Base-by-base conservation (phyloP, 2,113 vertebrate species). In the Gracilinanus agilis region DNA sequence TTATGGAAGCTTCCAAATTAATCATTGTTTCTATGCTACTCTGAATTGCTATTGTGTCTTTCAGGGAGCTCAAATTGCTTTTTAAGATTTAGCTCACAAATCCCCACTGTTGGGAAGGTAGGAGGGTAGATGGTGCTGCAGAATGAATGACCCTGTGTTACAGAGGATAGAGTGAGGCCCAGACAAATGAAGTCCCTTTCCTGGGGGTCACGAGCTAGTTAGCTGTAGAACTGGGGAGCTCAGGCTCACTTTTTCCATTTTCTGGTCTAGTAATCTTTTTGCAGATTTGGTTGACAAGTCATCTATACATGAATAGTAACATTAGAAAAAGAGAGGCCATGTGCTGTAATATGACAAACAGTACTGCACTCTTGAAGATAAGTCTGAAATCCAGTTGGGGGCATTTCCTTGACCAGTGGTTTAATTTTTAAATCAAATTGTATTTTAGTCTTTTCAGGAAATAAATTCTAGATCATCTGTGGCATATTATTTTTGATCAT, bases 401-500 rank as follows among this genome's bases (percentile, higher is more conserved):
- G 7, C 40, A 92, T 92, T 92, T 94, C 92, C 92, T 40, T 29
- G 67, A 90, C 96, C 58, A 9, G 93, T 89, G 40, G 19, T 58
- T 93, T 54, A 89, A 0, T 93, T 94, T 91, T 92, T 53, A 94
- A 92, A 91, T 44, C 16, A 0, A 21, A 92, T 54, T 92, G 25
- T 54, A 91, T 40, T 53, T 94, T 56, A 24, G 88, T 56, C 25
- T 34, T 44, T 83, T 67, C 75, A 94, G 90, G 91, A 92, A 89
- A 55, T 93, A 54, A 55, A 89, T 92, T 93, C 24, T 75, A 0
- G 40, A 58, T 89, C 24, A 1, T 49, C 75, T 88, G 4, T 11
- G n/a, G 89, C 3, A 88, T 93, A 88, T 96, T 94, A 93, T 58
- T 90, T 27, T 75, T 92, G 95, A 93, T 94, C 91, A 90, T 54